Evolutionary conservation across 2,113 vertebrate genomes (phyloP), one percentile per base, ranked within the genome.

Genomic region (Bujurquina vittata): DNA sequence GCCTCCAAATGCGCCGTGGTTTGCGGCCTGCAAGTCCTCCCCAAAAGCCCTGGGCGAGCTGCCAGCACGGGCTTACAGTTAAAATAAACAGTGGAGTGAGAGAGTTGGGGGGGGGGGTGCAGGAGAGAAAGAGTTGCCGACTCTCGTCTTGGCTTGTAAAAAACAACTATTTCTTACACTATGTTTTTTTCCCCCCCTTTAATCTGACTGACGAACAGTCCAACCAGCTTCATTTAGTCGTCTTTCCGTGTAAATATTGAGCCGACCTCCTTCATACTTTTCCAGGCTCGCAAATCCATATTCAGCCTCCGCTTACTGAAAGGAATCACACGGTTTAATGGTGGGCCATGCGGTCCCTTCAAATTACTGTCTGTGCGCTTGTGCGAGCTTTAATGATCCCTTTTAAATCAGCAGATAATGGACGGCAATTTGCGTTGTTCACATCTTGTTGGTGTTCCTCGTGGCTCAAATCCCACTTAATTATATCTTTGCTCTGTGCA

Each of bases 1-100:
- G 85, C 88, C 88, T 91, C 79, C 86, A 89, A 93, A 92, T 89
- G 81, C 79, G 84, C 83, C 80, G 89, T 40, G 91, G 93, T 94
- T 90, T 94, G 92, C 33, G 91, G 91, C 89, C 87, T 75, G 80
- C 89, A 23, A 85, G 91, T 87, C 80, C 75, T 81, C 81, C 87
- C 79, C 54, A 20, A 87, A 84, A 52, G 72, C 67, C 75, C 69
- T 31, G 35, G 91, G 88, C 88, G 3, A 15, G 46, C 77, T 59
- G 87, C 91, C 92, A 89, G 33, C 22, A 1, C 37, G 17, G 79
- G 73, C 82, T 83, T 52, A 74, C 87, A 83, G 88, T 89, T 75
- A 72, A 81, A 90, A 82, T 33, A 86, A 90, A 90, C 85, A 37
- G 62, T 4, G 46, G 31, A 79, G 85, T 2, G 2, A 73, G 85